Percentiles rank a stretch among this genome's conserved stretches.
phyloP scores from a whole-genome alignment of 2,113 vertebrate species.

The Onychostoma macrolepis region DNA sequence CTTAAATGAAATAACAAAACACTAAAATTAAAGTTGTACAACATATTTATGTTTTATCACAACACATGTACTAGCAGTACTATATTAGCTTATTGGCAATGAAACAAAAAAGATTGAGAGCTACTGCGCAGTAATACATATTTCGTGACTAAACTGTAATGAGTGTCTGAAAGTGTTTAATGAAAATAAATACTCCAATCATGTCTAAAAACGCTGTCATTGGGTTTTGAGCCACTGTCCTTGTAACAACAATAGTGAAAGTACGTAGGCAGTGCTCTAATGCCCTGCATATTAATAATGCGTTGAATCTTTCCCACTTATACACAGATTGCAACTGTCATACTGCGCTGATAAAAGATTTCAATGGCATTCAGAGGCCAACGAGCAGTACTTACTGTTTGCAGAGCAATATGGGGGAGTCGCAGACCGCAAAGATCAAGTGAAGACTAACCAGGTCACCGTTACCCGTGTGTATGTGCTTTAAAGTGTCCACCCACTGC shows the following conservation, averaged over 20 bases:
- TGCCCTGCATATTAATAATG: neutral
- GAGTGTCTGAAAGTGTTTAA: neutral
- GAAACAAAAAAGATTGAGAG: neutral
- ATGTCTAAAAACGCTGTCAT: neutral
- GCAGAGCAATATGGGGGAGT: neutral
- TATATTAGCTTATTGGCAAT: neutral
- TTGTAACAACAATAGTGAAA: neutral
- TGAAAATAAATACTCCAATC: too few relatives aligned
- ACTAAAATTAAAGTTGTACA: neutral
- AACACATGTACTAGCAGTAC: neutral
- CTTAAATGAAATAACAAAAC: neutral
- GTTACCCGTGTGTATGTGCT: neutral
- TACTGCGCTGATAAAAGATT: neutral
- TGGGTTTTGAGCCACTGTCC: neutral
- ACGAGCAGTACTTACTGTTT: constrained; percentile 36
- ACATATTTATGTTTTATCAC: neutral
- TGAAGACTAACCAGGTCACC: neutral
- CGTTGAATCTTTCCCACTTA: neutral
- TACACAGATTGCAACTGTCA: neutral
- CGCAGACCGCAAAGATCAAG: neutral
- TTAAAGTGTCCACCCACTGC: constrained; percentile 9
- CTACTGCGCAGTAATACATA: neutral
- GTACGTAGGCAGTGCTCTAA: neutral
- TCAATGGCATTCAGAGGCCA: neutral
- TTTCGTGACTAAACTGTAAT: neutral